These are phyloP conservation scores for Brassicogethes aeneus DNA, from an alignment of 2,888 invertebrate genomes.

Conservation along the genomic window DNA sequence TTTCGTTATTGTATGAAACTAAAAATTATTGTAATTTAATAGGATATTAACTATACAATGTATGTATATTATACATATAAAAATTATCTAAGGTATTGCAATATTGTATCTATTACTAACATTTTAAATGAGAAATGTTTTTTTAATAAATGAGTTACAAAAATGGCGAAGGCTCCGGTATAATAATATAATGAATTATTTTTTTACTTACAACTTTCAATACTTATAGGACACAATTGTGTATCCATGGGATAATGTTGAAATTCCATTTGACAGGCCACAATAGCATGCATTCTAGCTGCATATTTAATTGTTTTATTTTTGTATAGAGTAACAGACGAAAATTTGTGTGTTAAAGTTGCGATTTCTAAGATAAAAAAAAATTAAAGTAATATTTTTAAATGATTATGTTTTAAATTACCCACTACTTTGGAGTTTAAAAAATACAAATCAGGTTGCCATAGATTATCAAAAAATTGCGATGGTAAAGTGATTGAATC, in stretches of 20 bases:
- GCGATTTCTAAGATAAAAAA: conserved; percentile 58
- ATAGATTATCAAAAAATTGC: conserved; percentile 74
- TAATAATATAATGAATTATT: too few species aligned
- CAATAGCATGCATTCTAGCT: conserved; percentile 75
- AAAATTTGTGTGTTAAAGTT: conserved; percentile 69
- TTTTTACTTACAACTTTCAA: conserved; percentile 78
- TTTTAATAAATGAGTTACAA: too few species aligned
- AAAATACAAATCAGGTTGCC: conserved; percentile 83
- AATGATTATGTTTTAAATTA: conserved; percentile 30
- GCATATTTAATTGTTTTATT: conserved; percentile 75
- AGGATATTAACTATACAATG: too few species aligned
- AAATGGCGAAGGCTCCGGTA: too few species aligned
- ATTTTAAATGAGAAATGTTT: too few species aligned
- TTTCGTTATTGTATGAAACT: conserved; percentile 75
- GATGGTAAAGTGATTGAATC: conserved; percentile 73
- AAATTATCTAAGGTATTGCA: too few species aligned
- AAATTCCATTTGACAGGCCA: conserved; percentile 83
- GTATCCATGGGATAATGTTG: conserved; percentile 81
- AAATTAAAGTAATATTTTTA: neutral
- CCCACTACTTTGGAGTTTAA: conserved; percentile 78
- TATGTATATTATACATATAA: too few species aligned
- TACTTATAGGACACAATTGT: conserved; percentile 73
- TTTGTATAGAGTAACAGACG: conserved; percentile 68
- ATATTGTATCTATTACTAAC: too few species aligned
- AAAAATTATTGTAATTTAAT: too few species aligned